These are phyloP conservation scores for Chloroceryle amazona DNA, from an alignment of 2,797 vertebrate genomes.

Conservation along the genomic window DNA sequence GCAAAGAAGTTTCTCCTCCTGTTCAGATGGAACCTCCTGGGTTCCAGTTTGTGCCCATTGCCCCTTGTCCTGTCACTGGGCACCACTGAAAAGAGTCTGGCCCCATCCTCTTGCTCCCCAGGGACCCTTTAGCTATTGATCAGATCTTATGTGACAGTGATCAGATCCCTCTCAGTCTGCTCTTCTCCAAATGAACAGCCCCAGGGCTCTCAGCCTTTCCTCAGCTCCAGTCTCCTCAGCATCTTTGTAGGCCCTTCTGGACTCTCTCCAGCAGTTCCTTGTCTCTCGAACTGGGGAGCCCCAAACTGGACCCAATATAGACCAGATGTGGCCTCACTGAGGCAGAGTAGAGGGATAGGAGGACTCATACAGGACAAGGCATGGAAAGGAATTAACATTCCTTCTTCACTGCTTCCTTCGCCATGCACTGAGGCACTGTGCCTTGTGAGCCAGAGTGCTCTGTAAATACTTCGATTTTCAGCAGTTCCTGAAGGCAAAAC, in stretches of 20 bases:
- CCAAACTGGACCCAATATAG: too few relatives aligned
- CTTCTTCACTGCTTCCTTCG: not conserved
- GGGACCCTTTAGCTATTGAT: not conserved
- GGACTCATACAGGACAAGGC: not conserved
- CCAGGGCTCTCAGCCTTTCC: not conserved
- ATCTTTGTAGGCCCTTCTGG: not conserved
- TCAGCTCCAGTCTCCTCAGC: not conserved
- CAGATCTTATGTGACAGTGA: not conserved
- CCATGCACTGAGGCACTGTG: rapidly evolving
- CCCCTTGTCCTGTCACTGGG: too few relatives aligned
- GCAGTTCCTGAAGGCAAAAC: not conserved
- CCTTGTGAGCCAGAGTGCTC: not conserved
- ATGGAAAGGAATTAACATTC: not conserved
- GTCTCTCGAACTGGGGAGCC: too few relatives aligned
- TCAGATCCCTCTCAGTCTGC: not conserved
- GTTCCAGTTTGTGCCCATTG: too few relatives aligned
- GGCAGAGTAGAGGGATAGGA: not conserved
- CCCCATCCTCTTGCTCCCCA: not conserved
- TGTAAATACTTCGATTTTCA: not conserved
- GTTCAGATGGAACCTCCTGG: too few relatives aligned
- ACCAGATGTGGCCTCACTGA: not conserved
- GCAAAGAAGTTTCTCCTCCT: too few relatives aligned
- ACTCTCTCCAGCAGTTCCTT: too few relatives aligned
- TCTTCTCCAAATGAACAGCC: not conserved
- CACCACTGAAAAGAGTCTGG: not conserved